Evolutionary conservation across 2,888 invertebrate genomes (phyloP).

Genomic region (Caenorhabditis sp.): DNA sequence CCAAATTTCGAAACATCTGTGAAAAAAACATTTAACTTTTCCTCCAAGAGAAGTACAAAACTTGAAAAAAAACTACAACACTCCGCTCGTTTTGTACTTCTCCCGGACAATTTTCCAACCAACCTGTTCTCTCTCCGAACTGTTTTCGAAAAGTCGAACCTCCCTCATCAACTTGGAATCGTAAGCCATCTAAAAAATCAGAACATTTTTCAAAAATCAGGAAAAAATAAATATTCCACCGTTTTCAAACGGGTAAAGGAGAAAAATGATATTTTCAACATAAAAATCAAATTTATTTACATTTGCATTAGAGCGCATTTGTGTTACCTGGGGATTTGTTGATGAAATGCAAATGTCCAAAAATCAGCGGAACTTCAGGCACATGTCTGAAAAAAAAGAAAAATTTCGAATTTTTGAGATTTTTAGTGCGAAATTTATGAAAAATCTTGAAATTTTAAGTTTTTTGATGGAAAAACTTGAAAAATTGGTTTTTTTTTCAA

Average conservation of each 20-base stretch:
- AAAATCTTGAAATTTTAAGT: too few species aligned
- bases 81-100: too few species aligned
- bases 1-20: too few species aligned
- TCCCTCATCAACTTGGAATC: conserved; percentile 51
- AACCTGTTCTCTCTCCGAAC: conserved; percentile 64
- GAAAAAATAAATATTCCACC: not conserved
- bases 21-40: too few species aligned
- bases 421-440: too few species aligned
- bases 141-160: conserved; percentile 64
- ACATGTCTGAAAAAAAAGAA: too few species aligned
- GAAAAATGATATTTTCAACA: not conserved
- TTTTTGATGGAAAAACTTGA: too few species aligned
- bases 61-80: not conserved
- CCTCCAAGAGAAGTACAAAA: not conserved
- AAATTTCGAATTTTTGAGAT: not conserved
- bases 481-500: too few species aligned
- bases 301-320: conserved; percentile 58
- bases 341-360: conserved; percentile 16
- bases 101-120: conserved; percentile 13
- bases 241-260: not conserved
- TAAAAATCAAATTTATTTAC: conserved; percentile 18
- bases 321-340: conserved; percentile 45
- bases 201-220: not conserved
- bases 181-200: not conserved
- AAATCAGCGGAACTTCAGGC: too few species aligned